These are phyloP conservation scores for Asteroscopus sphinx DNA, from an alignment of 2,888 invertebrate species.

Conservation along the genomic window DNA sequence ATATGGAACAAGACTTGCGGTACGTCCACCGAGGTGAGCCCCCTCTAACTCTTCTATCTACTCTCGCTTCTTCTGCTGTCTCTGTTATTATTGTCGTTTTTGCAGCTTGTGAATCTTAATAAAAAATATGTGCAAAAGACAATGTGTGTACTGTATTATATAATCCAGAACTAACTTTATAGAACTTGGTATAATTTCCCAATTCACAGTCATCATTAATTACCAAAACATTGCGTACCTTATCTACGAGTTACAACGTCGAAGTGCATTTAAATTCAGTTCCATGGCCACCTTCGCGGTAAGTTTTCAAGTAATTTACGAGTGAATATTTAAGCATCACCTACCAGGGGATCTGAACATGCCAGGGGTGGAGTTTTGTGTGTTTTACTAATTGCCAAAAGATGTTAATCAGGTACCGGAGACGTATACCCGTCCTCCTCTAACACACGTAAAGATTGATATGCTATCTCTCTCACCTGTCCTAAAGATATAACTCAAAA, in stretches of 20 bases:
- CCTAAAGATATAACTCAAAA: constrained; percentile 86
- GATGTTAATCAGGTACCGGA: constrained; percentile 89
- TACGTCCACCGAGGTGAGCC: too few species aligned
- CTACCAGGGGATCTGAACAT: constrained; percentile 88
- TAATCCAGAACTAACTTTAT: neutral
- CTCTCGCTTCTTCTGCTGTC: too few species aligned
- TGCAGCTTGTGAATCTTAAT: too few species aligned
- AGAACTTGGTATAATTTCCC: neutral
- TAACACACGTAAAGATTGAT: constrained; percentile 45
- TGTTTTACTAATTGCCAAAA: constrained; percentile 91
- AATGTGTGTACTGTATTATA: too few species aligned
- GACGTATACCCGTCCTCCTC: constrained; percentile 73
- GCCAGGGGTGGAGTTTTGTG: constrained; percentile 91
- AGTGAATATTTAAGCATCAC: constrained; percentile 88
- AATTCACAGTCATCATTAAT: constrained; percentile 54
- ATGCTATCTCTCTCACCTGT: constrained; percentile 68
- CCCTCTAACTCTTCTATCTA: too few species aligned
- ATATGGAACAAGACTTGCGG: too few species aligned
- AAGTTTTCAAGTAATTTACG: constrained; percentile 89
- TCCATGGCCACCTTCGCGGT: constrained; percentile 84
- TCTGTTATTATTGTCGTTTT: too few species aligned
- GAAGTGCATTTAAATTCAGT: constrained; percentile 82
- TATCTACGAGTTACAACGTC: constrained; percentile 75
- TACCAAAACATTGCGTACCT: constrained; percentile 68
- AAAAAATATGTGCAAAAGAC: too few species aligned